Percentiles rank a stretch among this genome's conserved stretches.
These are phyloP conservation scores for Microcebus tavaratra DNA, from an alignment of 2,113 vertebrate species.

Conservation along the genomic window DNA sequence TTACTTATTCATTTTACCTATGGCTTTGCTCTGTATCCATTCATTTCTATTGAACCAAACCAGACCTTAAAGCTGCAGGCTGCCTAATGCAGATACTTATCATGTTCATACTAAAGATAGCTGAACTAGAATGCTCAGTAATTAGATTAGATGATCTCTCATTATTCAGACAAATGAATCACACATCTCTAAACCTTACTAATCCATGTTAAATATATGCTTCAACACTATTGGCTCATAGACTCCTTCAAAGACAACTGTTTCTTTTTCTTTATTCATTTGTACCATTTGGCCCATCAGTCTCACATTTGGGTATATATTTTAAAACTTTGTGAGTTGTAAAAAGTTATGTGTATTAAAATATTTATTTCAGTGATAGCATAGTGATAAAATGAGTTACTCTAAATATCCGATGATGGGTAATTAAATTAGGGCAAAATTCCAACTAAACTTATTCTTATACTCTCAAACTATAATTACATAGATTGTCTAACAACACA, in stretches of 20 bases:
- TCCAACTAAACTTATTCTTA: background rate
- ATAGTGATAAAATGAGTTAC: background rate
- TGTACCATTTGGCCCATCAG: background rate
- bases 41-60: conserved; percentile 79
- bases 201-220: background rate
- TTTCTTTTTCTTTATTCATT: background rate
- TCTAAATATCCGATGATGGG: background rate
- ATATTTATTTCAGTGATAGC: background rate
- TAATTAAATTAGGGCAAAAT: background rate
- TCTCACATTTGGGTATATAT: background rate
- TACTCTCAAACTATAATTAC: background rate
- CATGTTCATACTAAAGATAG: conserved; percentile 59
- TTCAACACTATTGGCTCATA: no score
- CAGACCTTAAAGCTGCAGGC: conserved; percentile 65
- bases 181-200: background rate
- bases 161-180: background rate
- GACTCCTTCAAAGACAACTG: no score
- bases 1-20: conserved; percentile 75
- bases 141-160: background rate
- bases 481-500: background rate
- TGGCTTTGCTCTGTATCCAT: conserved; percentile 72
- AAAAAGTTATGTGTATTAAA: background rate
- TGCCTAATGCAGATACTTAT: conserved; percentile 49
- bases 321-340: background rate
- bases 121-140: conserved; percentile 36